Evolutionary conservation across 2,113 vertebrate genomes (phyloP).

Genomic region (Etia nguti): DNA sequence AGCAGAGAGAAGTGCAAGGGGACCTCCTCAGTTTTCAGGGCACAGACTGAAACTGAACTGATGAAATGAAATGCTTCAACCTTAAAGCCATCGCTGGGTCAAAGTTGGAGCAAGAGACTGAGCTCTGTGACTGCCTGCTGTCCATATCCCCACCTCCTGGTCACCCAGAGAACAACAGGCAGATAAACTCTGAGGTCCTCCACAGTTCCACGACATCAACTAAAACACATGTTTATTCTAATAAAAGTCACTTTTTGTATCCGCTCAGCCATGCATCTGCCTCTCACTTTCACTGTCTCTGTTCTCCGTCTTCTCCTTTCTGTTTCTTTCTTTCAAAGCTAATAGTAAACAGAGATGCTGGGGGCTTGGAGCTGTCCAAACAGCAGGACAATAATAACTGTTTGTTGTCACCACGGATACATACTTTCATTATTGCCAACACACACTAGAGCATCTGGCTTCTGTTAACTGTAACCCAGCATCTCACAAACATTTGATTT

Average conservation of each 20-base stretch:
- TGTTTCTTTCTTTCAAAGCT: conserved; percentile 23
- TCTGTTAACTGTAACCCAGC: conserved; percentile 56
- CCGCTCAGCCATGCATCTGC: not conserved
- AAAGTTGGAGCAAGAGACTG: conserved; percentile 1
- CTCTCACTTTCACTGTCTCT: not conserved
- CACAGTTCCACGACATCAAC: conserved; percentile 9
- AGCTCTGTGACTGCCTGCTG: not conserved
- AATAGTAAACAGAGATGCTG: conserved; percentile 46
- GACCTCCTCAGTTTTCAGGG: not conserved
- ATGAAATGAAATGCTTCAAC: not conserved
- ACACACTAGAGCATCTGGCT: conserved; percentile 57
- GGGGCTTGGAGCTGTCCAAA: conserved; percentile 50
- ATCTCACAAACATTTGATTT: conserved; percentile 12
- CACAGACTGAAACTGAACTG: not conserved
- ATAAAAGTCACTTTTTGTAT: conserved; percentile 15
- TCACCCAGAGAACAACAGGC: not conserved
- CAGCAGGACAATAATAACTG: conserved; percentile 65
- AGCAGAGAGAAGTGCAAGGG: conserved; percentile 6
- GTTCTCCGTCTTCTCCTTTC: conserved; percentile 19
- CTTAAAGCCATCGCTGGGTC: conserved; percentile 18
- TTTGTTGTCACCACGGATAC: conserved; percentile 67
- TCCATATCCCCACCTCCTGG: conserved; percentile 67
- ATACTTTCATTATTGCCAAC: conserved; percentile 47
- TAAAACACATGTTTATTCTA: conserved; percentile 14
- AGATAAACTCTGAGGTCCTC: not conserved